These are phyloP conservation scores for Parazoanthus atlanticus DNA, from an alignment of 92 coral and sea anemone genomes.

Conservation along the genomic window DNA sequence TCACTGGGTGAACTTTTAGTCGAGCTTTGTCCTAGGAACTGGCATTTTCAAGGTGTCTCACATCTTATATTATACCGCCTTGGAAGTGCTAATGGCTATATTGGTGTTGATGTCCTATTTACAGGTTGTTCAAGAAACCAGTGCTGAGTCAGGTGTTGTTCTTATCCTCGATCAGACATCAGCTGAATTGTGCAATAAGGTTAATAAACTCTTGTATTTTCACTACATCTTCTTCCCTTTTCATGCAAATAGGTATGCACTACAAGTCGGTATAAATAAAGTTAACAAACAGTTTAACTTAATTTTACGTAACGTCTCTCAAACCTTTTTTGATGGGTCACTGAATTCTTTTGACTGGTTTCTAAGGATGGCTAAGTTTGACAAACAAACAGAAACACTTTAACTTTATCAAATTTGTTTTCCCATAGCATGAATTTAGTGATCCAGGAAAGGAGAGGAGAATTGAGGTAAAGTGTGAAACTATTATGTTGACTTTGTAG, in stretches of 20 bases:
- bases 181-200: slow-evolving; percentile 92
- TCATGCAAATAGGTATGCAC: not conserved
- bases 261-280: not conserved
- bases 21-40: too few relatives aligned
- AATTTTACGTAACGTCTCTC: not conserved
- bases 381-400: not conserved
- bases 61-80: not conserved
- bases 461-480: slow-evolving; percentile 71
- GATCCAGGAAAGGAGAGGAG: slow-evolving; percentile 63
- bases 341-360: not conserved
- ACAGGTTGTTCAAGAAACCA: slow-evolving; percentile 77
- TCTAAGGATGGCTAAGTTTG: not conserved
- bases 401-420: not conserved
- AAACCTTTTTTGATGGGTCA: not conserved
- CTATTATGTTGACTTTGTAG: not conserved
- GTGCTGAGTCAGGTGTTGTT: slow-evolving; percentile 73
- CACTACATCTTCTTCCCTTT: not conserved
- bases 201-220: slow-evolving; percentile 10
- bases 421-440: slow-evolving; percentile 62
- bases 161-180: slow-evolving; percentile 89
- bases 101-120: not conserved
- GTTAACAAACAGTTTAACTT: not conserved
- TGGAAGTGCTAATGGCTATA: not conserved
- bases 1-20: too few relatives aligned
- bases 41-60: not conserved